Conservation (phyloP, 2,797 vertebrate genomes). For the Eulemur mongoz region DNA sequence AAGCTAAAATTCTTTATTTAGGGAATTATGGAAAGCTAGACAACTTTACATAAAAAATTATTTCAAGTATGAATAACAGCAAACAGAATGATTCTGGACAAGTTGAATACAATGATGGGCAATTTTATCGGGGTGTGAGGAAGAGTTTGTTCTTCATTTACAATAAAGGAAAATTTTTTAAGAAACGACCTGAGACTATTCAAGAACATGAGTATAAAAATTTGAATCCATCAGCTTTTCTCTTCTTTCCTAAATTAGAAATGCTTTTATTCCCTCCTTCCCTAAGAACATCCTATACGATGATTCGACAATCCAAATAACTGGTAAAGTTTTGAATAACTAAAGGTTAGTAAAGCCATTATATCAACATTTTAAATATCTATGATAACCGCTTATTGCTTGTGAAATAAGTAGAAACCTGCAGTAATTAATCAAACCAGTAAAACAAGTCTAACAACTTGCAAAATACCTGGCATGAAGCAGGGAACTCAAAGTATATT, state of each 20-base stretch:
- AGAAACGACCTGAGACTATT: neutral
- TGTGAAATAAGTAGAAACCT: neutral
- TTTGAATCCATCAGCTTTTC: neutral
- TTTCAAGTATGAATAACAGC: neutral
- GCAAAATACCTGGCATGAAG: neutral
- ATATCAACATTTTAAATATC: neutral
- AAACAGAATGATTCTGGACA: conserved; percentile 24
- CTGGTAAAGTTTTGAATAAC: neutral
- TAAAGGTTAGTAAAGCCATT: conserved; percentile 1
- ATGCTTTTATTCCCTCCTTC: neutral
- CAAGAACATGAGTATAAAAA: conserved; percentile 18
- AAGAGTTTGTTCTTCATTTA: neutral
- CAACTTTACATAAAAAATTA: neutral
- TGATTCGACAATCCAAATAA: neutral
- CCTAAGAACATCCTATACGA: neutral
- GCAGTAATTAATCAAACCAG: neutral
- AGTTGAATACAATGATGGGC: neutral
- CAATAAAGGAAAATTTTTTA: neutral
- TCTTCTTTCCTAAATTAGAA: neutral
- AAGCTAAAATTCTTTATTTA: conserved; percentile 32
- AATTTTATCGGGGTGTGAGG: neutral
- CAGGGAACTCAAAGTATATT: neutral
- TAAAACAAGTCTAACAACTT: neutral
- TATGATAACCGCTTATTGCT: neutral
- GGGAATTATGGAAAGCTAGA: neutral